Evolutionary conservation across 2,888 invertebrate species (phyloP).

Genomic region (Acrobasis repandana): DNA sequence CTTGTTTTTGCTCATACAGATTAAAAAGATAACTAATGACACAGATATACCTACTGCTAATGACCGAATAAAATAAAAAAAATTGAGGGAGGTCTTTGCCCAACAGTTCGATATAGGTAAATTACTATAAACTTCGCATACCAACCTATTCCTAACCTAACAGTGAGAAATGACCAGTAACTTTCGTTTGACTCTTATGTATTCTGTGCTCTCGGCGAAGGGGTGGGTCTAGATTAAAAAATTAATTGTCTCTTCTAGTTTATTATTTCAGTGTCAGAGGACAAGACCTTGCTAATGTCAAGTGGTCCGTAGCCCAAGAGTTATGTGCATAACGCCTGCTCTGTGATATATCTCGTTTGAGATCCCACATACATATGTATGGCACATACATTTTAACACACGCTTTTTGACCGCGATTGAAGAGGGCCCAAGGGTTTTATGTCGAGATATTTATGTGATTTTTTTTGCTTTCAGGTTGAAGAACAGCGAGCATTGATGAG

Average conservation of each 20-base stretch:
- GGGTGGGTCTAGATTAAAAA: neutral
- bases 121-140: no score
- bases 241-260: slow-evolving; percentile 23
- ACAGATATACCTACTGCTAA: no score
- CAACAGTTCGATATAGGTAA: no score
- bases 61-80: no score
- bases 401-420: slow-evolving; percentile 50
- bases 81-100: no score
- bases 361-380: slow-evolving; percentile 64
- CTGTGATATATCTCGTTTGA: slow-evolving; percentile 71
- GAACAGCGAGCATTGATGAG: slow-evolving; percentile 22
- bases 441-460: slow-evolving; percentile 46
- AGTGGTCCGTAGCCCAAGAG: slow-evolving; percentile 69
- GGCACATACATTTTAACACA: slow-evolving; percentile 58
- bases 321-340: slow-evolving; percentile 73
- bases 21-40: no score
- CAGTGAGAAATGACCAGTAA: no score
- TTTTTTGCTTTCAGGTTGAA: slow-evolving; percentile 37
- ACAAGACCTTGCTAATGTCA: slow-evolving; percentile 71
- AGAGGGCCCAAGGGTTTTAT: slow-evolving; percentile 41
- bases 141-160: no score
- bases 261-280: slow-evolving; percentile 39
- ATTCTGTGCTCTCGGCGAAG: no score
- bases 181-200: no score
- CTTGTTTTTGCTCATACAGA: no score